Conservation (phyloP, 2,888 invertebrate genomes). For the Lasioglossum morio region DNA sequence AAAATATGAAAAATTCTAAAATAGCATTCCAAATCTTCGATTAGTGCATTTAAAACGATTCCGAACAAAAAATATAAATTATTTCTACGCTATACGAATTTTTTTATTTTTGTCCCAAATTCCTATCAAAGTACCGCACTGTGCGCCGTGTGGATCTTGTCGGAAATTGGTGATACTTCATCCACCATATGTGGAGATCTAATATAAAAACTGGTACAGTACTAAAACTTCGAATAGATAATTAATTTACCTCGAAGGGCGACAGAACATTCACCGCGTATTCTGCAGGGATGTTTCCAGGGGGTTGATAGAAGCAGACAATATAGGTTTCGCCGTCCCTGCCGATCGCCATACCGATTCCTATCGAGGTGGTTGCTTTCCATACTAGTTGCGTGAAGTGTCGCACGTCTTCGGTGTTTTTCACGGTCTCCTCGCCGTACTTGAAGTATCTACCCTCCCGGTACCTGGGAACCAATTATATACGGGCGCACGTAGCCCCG, state of each 20-base stretch:
- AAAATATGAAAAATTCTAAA: too few species aligned
- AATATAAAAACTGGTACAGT: too few species aligned
- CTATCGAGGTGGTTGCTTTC: slow-evolving; percentile 85
- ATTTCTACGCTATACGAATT: too few species aligned
- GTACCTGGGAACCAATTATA: slow-evolving; percentile 70
- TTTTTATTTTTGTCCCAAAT: too few species aligned
- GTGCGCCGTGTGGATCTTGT: neutral
- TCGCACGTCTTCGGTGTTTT: slow-evolving; percentile 77
- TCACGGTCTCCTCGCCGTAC: slow-evolving; percentile 69
- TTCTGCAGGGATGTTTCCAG: slow-evolving; percentile 84
- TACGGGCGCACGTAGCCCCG: neutral
- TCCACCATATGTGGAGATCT: neutral
- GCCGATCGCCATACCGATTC: slow-evolving; percentile 85
- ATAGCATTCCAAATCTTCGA: too few species aligned
- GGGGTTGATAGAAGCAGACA: slow-evolving; percentile 86
- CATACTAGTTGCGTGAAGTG: slow-evolving; percentile 88
- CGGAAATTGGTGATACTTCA: neutral
- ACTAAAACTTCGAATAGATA: too few species aligned
- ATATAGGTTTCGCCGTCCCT: slow-evolving; percentile 83
- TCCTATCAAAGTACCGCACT: too few species aligned
- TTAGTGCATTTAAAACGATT: too few species aligned
- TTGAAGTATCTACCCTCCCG: slow-evolving; percentile 74
- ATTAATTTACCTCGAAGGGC: slow-evolving; percentile 30
- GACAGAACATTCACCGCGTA: slow-evolving; percentile 73
- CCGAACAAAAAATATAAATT: too few species aligned